A percentile compares a stretch with the other conserved stretches of the same genome.
These are phyloP conservation scores for Procambarus virginalis DNA, from an alignment of 1,140 invertebrate genomes.

Conservation along the genomic window DNA sequence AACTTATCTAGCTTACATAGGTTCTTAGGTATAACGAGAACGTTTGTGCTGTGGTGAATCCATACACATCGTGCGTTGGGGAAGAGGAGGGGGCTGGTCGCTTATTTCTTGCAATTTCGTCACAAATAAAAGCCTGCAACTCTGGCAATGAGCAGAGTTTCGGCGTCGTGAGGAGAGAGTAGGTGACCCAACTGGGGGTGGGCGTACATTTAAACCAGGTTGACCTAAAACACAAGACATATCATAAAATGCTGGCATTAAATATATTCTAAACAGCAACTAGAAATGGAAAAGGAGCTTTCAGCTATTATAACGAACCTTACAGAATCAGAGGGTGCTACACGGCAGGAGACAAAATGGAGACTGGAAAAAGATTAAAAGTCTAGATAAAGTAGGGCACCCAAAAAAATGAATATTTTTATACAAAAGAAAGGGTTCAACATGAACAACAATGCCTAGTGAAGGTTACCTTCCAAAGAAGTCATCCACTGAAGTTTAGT, in stretches of 20 bases:
- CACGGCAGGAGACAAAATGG: too few species aligned
- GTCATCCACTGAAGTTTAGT: too few species aligned
- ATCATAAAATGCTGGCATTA: neutral
- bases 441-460: too few species aligned
- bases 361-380: too few species aligned
- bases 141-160: slow-evolving; percentile 66
- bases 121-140: slow-evolving; percentile 67
- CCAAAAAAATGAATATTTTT: too few species aligned
- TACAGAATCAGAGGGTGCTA: too few species aligned
- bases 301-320: too few species aligned
- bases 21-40: slow-evolving; percentile 70
- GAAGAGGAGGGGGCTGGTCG: slow-evolving; percentile 78
- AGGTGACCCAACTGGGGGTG: slow-evolving; percentile 46
- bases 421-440: too few species aligned
- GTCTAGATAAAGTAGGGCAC: too few species aligned
- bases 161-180: slow-evolving; percentile 63
- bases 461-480: too few species aligned
- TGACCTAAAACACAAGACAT: slow-evolving; percentile 30
- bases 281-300: too few species aligned
- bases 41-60: slow-evolving; percentile 82
- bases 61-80: slow-evolving; percentile 79
- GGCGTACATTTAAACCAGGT: slow-evolving; percentile 39
- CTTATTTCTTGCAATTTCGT: slow-evolving; percentile 77
- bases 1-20: slow-evolving; percentile 3
- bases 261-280: too few species aligned